Percentiles rank a stretch among this genome's conserved stretches.
Conservation (phyloP, 2,797 vertebrate species). For the Lycodopsis pacificus region DNA sequence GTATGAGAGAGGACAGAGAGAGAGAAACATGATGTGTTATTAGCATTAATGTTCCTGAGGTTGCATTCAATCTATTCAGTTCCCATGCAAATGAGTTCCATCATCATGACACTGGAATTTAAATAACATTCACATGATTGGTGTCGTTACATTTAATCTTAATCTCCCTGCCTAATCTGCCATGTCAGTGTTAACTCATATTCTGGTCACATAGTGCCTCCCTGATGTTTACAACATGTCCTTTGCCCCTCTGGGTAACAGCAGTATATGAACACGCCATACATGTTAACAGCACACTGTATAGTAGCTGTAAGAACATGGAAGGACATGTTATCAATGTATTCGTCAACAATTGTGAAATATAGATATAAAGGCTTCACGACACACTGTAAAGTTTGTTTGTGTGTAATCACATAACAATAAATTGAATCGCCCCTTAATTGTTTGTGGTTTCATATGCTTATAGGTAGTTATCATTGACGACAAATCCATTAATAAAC, state of each 20-base stretch:
- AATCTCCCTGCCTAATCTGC: slow-evolving; percentile 10
- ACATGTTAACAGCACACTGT: not conserved
- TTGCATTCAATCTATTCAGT: slow-evolving; percentile 46
- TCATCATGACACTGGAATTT: slow-evolving; percentile 27
- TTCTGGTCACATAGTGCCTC: not conserved
- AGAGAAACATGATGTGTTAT: slow-evolving; percentile 17
- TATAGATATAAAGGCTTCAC: not conserved
- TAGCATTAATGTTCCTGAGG: slow-evolving; percentile 30
- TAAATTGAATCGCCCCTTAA: not conserved
- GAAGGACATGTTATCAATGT: not conserved
- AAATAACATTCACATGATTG: slow-evolving; percentile 42
- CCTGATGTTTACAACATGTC: not conserved
- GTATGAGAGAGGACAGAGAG: not conserved
- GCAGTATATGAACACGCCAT: not conserved
- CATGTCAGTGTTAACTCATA: not conserved
- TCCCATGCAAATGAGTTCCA: slow-evolving; percentile 45
- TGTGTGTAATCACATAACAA: not conserved
- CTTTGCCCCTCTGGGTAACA: not conserved
- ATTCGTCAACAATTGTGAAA: not conserved
- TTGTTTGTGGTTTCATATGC: not conserved
- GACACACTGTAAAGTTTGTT: not conserved
- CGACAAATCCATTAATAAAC: not conserved
- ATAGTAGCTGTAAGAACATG: not conserved
- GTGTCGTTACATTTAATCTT: slow-evolving; percentile 43
- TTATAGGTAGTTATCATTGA: not conserved